A percentile compares a stretch with the other conserved stretches of the same genome.
Evolutionary conservation across 1,140 invertebrate genomes (phyloP).

Genomic region (Sycobia sp.): DNA sequence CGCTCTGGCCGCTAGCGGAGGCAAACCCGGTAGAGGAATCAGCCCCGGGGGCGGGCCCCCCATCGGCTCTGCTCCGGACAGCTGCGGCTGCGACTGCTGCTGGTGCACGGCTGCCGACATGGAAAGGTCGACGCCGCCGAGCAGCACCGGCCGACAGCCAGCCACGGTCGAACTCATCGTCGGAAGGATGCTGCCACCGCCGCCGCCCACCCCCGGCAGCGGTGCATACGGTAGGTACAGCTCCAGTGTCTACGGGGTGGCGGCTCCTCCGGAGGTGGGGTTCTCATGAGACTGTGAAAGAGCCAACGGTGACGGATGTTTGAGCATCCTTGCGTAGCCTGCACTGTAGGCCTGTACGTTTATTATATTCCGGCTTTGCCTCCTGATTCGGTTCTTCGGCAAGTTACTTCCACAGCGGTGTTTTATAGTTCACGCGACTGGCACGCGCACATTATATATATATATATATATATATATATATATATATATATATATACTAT

Average conservation of each 20-base stretch:
- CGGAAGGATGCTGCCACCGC: constrained; percentile 46
- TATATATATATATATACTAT: no score
- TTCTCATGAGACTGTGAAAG: neutral
- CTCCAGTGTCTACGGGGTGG: constrained; percentile 48
- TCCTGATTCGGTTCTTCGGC: no score
- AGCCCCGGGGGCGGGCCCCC: constrained; percentile 37
- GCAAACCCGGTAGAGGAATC: neutral
- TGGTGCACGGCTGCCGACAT: constrained; percentile 49
- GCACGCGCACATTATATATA: no score
- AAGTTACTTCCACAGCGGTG: no score
- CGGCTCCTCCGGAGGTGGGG: neutral
- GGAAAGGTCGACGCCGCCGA: constrained; percentile 57
- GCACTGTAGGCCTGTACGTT: no score
- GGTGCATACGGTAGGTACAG: constrained; percentile 61
- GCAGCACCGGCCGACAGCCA: constrained; percentile 48
- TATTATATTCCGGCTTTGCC: no score
- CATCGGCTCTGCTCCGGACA: no score
- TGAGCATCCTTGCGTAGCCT: no score
- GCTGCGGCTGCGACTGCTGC: constrained; percentile 54
- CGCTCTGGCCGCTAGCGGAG: neutral
- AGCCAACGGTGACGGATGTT: no score
- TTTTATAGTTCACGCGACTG: no score
- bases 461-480: no score
- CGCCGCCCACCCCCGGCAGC: constrained; percentile 57
- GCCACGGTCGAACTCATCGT: constrained; percentile 51